Conservation (phyloP, 2,113 vertebrate genomes). For the Protobothrops flavoviridis region DNA sequence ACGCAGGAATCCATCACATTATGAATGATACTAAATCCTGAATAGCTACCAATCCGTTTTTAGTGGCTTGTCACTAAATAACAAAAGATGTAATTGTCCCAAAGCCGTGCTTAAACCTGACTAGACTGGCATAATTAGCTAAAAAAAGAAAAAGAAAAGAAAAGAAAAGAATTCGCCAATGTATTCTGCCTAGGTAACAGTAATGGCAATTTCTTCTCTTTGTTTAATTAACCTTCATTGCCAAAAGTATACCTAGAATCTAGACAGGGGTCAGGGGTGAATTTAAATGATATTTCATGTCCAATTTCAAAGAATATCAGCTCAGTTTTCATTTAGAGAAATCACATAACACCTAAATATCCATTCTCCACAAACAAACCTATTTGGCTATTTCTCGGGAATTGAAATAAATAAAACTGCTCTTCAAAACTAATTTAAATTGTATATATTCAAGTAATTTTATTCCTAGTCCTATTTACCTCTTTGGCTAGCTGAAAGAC, state of each 20-base stretch:
- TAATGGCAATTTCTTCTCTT: background rate
- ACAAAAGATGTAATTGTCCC: accelerated
- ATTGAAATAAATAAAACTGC: slow-evolving; percentile 39
- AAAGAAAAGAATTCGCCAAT: background rate
- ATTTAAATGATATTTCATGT: slow-evolving; percentile 44
- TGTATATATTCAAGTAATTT: slow-evolving; percentile 32
- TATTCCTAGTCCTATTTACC: slow-evolving; percentile 31
- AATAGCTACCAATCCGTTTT: background rate
- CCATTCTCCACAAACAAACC: slow-evolving; percentile 24
- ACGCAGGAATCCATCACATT: background rate
- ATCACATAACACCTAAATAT: slow-evolving; percentile 41
- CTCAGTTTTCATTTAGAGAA: slow-evolving; percentile 46
- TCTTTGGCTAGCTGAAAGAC: slow-evolving; percentile 14
- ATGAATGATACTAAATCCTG: background rate
- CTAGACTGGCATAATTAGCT: background rate
- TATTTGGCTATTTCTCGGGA: slow-evolving; percentile 22
- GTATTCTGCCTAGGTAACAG: background rate
- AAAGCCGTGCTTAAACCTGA: background rate
- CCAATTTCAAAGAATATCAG: slow-evolving; percentile 28
- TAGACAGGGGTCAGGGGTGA: slow-evolving; percentile 38
- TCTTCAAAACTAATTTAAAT: slow-evolving; percentile 44
- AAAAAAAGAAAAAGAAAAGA: background rate
- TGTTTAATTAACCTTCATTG: slow-evolving; percentile 11
- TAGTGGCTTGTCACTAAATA: background rate
- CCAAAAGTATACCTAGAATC: background rate